Evolutionary conservation across 2,113 vertebrate species (phyloP), one percentile per base, ranked within the genome.

Genomic region (Nothoprocta pentlandii): DNA sequence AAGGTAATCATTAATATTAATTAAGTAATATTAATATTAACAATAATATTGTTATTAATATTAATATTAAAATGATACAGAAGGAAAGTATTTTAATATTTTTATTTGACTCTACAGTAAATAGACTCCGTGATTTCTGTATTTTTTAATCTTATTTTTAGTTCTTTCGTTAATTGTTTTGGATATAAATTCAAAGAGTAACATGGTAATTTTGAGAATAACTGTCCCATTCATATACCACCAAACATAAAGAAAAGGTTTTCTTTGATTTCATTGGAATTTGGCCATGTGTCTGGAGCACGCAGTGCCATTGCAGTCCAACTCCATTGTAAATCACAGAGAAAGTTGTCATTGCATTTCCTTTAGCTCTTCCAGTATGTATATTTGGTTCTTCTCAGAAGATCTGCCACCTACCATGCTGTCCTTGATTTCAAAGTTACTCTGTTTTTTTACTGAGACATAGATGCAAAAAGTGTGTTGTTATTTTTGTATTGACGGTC

Each of bases 71-170:
- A 83, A 28, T 75, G 80, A 53, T 88, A 44, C 30, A 78, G 44
- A 68, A 32, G 32, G 51, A 92, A 95, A 94, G 83, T 92, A 94
- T 90, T 94, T 88, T 34, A 81, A n/a, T 84, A 32, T 80, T 85
- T 88, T 88, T 85, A 32, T 80, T 41, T 7, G 2, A 44, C 44
- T 87, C 76, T 89, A 62, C 39, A 75, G 53, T 15, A 94, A 92
- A 90, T 67, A 63, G 59, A 54, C 30, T 69, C 22, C 44, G 87
- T 77, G 46, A 11, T 86, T 95, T 26, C 73, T 92, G 83, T 63
- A 42, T 49, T 47, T 17, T 70, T 91, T 71, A 61, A 42, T 21
- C 79, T 9, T 87, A 73, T 58, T 92, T 94, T 89, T 73, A 82
- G 13, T 87, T 87, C 2, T 64, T 49, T 23, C 19, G 7, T 51